Evolutionary conservation across 2,797 vertebrate genomes (phyloP).

Genomic region (Rhinatrema bivittatum): DNA sequence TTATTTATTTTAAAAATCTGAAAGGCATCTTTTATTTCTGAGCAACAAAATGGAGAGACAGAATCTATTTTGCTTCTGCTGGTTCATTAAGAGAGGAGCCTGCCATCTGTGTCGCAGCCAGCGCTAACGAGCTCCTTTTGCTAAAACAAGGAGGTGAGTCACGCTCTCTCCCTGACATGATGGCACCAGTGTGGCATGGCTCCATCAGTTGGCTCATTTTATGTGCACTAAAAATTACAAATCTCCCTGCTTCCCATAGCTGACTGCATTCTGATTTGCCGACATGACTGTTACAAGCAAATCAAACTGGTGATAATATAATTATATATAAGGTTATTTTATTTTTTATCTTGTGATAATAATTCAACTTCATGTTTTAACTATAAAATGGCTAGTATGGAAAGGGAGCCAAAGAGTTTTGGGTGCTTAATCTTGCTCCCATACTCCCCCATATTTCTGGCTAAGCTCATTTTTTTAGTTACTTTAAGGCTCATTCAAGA

Average conservation of each 20-base stretch:
- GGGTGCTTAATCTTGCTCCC: too few species aligned
- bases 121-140: not conserved
- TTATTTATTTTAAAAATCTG: too few species aligned
- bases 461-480: too few species aligned
- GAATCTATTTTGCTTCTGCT: accelerated
- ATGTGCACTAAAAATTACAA: not conserved
- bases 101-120: not conserved
- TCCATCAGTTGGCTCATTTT: accelerated
- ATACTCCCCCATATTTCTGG: too few species aligned
- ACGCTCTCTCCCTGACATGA: accelerated
- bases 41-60: accelerated
- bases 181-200: accelerated
- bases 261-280: not conserved
- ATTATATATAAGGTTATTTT: accelerated
- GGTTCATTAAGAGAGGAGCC: not conserved
- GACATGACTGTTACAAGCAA: not conserved
- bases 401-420: too few species aligned
- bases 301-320: not conserved
- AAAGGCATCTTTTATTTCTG: conserved; percentile 2
- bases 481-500: too few species aligned
- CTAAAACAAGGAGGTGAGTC: not conserved
- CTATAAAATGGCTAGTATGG: too few species aligned
- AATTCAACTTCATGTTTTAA: too few species aligned
- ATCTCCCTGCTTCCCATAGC: not conserved
- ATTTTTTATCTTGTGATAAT: too few species aligned